phyloP scores from a whole-genome alignment of 2,113 vertebrate species.

The Crotophaga sulcirostris region DNA sequence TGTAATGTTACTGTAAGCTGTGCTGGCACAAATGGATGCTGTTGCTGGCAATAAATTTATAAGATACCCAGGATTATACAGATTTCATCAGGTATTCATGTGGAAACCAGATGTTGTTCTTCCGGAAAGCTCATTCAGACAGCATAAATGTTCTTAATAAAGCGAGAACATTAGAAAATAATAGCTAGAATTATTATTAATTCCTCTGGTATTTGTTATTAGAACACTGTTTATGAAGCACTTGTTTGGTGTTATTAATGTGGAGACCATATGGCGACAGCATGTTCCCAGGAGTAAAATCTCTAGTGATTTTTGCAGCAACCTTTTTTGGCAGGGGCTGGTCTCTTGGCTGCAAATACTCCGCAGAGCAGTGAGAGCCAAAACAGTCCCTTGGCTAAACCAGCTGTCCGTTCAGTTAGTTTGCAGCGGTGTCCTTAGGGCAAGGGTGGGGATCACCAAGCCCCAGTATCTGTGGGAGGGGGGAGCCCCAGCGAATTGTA shows the following conservation, averaged over 20 bases:
- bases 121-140: conserved; percentile 34
- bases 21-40: not conserved
- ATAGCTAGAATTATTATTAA: conserved; percentile 65
- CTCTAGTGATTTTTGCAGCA: conserved; percentile 22
- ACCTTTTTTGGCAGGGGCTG: conserved; percentile 1
- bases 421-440: not conserved
- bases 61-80: not conserved
- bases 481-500: not conserved
- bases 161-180: conserved; percentile 56
- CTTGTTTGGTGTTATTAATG: conserved; percentile 53
- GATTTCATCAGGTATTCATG: conserved; percentile 11
- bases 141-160: conserved; percentile 52
- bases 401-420: not conserved
- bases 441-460: not conserved
- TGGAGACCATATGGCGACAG: conserved; percentile 43
- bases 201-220: conserved; percentile 68
- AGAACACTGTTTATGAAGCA: conserved; percentile 55
- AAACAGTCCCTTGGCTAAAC: not conserved
- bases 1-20: not conserved
- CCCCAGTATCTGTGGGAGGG: not conserved
- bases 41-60: not conserved
- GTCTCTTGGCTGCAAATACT: conserved; percentile 19
- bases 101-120: conserved; percentile 53
- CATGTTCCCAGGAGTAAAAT: conserved; percentile 36
- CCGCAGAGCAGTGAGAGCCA: not conserved